These are phyloP conservation scores for Pseudocheirus occidentalis DNA, from an alignment of 2,797 vertebrate species.

Conservation along the genomic window DNA sequence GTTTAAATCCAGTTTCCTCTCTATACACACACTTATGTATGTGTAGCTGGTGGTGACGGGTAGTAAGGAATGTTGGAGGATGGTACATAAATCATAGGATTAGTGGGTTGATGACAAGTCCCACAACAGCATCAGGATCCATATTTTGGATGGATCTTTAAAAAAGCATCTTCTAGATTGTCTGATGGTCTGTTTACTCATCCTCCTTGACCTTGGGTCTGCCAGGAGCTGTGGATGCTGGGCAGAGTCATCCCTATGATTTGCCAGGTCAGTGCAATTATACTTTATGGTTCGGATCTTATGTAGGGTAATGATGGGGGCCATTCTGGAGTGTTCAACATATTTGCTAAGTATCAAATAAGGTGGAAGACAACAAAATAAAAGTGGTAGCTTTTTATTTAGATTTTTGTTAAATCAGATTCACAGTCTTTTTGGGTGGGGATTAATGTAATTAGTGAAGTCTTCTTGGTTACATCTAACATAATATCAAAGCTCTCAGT, in stretches of 20 bases:
- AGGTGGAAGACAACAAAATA: neutral
- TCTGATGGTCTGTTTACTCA: neutral
- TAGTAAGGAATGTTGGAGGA: neutral
- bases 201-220: neutral
- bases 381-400: neutral
- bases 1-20: too few species aligned
- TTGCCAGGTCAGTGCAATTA: neutral
- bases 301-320: neutral
- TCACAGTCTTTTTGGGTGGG: neutral
- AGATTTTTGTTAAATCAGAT: neutral
- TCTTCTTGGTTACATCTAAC: neutral
- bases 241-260: neutral
- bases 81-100: neutral
- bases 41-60: too few species aligned
- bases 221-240: neutral
- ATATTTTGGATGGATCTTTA: neutral
- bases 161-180: neutral
- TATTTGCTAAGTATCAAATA: neutral
- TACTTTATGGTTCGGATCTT: neutral
- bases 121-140: neutral
- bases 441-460: neutral
- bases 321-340: neutral
- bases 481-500: neutral
- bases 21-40: too few species aligned
- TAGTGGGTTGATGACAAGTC: neutral